Evolutionary conservation across 37 sponge, comb jelly and placozoan species (phyloP), one percentile per base, ranked within the genome.

Genomic region (Axinella damicornis): DNA sequence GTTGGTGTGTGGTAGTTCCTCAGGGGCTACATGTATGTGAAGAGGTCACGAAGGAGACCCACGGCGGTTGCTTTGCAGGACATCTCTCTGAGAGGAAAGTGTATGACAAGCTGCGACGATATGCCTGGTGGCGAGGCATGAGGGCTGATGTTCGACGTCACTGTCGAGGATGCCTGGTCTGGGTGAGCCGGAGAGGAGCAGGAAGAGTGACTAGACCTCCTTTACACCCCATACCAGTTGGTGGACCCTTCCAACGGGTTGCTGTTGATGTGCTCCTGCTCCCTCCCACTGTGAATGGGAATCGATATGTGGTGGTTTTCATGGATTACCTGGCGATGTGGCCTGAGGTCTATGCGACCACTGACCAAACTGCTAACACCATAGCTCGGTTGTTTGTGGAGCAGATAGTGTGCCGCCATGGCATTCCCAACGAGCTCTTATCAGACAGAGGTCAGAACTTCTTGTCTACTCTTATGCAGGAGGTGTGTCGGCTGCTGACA

Each of bases 261-360:
- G 84, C 71, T 0, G 74, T 89, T 25, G 90, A 89, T 74, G 84
- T 89, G 21, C 57, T 77, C 9, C 73, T 77, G 31, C 68, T 84
- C 11, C 90, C 81, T 25, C 41, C 24, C 36, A 76, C 84, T 62
- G 32, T 33, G 1, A 24, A 76, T 76, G 62, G 77, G 16, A 63
- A 79, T 65, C 28, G 33, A 19, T 79, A 79, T 36, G 79, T 22
- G 14, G 37, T 79, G 2, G 66, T 64, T 12, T 79, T 79, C 37
- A 6, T 79, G 41, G 67, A 79, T 35, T 79, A 64, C 67, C 31
- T 63, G 2, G 57, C 77, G 5, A 76, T 20, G 58, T 76, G 77
- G 77, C 58, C 56, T 2, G 62, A 76, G 28, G 65, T 53, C 2
- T 64, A 64, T 37, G 37, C 67, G 2, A 16, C 66, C 1, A 1